phyloP scores from a whole-genome alignment of 2,113 vertebrate genomes.

The Sigmodon hispidus region DNA sequence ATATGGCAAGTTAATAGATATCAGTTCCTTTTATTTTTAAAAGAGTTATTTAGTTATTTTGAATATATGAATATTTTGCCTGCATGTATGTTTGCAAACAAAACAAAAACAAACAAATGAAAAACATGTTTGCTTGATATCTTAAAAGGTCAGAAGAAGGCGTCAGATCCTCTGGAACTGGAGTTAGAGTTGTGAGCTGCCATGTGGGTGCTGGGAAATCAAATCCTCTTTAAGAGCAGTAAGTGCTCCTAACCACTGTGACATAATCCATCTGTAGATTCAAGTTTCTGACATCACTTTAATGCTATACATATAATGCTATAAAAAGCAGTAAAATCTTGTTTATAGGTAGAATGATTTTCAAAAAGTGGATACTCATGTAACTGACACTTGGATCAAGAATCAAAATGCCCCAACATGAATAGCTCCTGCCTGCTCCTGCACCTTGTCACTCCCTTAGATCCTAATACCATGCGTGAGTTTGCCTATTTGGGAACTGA shows the following conservation, averaged over 20 bases:
- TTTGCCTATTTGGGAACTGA: background rate
- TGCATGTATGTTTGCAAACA: background rate
- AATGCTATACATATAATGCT: background rate
- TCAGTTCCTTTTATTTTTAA: background rate
- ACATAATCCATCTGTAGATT: background rate
- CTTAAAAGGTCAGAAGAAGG: background rate
- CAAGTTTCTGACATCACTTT: background rate
- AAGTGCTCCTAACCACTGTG: background rate
- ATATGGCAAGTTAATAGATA: background rate
- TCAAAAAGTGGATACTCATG: background rate
- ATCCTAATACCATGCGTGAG: background rate
- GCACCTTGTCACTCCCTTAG: background rate
- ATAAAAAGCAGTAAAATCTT: background rate
- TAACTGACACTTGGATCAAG: background rate
- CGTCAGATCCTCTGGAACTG: background rate
- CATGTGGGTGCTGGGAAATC: background rate
- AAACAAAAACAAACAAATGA: background rate
- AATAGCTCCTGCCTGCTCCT: background rate
- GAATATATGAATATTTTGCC: background rate
- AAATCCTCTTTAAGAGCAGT: background rate
- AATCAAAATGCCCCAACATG: background rate
- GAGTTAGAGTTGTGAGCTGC: background rate
- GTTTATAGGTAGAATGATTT: background rate
- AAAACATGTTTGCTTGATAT: background rate
- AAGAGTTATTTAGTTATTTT: background rate